These are phyloP conservation scores for Ectemnius lituratus DNA, from an alignment of 2,888 invertebrate species.

Conservation along the genomic window DNA sequence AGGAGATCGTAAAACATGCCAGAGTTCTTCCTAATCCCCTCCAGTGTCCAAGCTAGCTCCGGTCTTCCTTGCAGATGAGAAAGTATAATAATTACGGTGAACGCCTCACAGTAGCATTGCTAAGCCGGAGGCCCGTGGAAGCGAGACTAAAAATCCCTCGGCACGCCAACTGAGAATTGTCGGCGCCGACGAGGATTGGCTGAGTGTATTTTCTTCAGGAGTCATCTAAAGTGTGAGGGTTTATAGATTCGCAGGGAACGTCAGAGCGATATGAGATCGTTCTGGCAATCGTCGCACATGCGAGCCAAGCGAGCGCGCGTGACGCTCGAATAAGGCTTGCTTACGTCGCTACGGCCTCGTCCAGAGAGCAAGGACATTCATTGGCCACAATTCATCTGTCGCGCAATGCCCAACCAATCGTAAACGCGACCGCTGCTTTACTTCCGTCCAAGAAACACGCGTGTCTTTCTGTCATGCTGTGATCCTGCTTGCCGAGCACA, in stretches of 20 bases:
- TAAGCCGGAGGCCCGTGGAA: background rate
- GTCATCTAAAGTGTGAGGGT: too few relatives aligned
- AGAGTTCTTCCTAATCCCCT: slow-evolving; percentile 58
- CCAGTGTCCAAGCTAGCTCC: slow-evolving; percentile 28
- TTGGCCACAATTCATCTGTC: slow-evolving; percentile 60
- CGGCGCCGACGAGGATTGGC: background rate
- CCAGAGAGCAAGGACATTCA: slow-evolving; percentile 60
- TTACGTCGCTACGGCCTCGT: slow-evolving; percentile 52
- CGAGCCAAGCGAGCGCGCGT: slow-evolving; percentile 22
- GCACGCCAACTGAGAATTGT: background rate
- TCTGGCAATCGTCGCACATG: slow-evolving; percentile 15
- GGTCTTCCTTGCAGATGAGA: slow-evolving; percentile 41
- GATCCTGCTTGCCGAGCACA: slow-evolving; percentile 32
- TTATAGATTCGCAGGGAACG: background rate
- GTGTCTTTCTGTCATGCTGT: slow-evolving; percentile 31
- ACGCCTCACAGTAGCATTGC: slow-evolving; percentile 26
- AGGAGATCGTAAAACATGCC: slow-evolving; percentile 59
- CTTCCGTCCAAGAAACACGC: slow-evolving; percentile 47
- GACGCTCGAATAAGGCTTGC: slow-evolving; percentile 44
- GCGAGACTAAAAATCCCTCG: background rate
- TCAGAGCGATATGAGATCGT: background rate
- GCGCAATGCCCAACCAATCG: slow-evolving; percentile 52
- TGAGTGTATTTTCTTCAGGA: background rate
- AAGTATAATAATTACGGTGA: slow-evolving; percentile 47
- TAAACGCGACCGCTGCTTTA: slow-evolving; percentile 49